A percentile compares a stretch with the other conserved stretches of the same genome.
Evolutionary conservation across 2,113 vertebrate genomes (phyloP).

Genomic region (Heterochromis multidens): DNA sequence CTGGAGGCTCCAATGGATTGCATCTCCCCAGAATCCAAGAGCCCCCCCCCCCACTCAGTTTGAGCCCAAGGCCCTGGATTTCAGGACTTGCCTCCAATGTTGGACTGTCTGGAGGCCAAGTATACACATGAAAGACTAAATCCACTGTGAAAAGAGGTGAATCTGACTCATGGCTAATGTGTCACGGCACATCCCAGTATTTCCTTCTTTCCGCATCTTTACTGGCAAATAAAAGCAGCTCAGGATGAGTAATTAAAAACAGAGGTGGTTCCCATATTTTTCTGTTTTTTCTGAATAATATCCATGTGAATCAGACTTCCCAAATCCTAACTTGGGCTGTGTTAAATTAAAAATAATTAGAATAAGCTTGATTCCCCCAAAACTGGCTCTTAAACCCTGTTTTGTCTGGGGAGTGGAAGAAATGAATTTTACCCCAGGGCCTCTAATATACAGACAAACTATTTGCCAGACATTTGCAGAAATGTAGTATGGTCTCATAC

Average conservation of each 20-base stretch:
- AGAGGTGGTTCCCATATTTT: background rate
- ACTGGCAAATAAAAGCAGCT: background rate
- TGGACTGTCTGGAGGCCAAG: background rate
- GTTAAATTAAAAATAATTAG: background rate
- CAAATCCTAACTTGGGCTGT: background rate
- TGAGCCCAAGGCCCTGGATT: background rate
- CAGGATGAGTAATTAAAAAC: background rate
- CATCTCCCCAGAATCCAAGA: background rate
- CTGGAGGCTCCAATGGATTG: background rate
- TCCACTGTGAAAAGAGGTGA: background rate
- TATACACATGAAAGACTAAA: background rate
- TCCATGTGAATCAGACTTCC: constrained; percentile 10
- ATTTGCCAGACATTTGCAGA: background rate
- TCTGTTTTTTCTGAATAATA: background rate
- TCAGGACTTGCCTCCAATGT: background rate
- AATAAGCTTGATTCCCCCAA: background rate
- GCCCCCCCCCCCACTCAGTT: background rate
- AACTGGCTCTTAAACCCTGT: background rate
- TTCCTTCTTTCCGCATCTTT: background rate
- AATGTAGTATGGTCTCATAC: background rate
- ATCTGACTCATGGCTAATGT: background rate
- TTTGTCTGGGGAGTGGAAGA: background rate
- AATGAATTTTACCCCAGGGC: background rate
- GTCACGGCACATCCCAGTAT: background rate
- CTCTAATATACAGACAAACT: background rate